A percentile compares a stretch with the other conserved stretches of the same genome.
These are phyloP conservation scores for Minunthozetes semirufus DNA, from an alignment of 2,888 invertebrate species.

Conservation along the genomic window DNA sequence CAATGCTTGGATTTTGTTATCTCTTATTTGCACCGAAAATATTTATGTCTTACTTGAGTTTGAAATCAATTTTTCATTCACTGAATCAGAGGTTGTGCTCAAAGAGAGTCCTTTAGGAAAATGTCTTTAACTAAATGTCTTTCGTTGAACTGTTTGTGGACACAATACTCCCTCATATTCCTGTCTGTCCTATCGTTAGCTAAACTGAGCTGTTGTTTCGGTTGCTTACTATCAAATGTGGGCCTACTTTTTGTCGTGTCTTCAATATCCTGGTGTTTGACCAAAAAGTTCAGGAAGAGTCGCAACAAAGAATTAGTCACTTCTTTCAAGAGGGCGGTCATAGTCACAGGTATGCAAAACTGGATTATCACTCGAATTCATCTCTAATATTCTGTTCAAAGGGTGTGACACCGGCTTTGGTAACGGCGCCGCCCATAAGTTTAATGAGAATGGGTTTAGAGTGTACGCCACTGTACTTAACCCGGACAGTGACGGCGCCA, in stretches of 20 bases:
- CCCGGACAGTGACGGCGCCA: conserved; percentile 29
- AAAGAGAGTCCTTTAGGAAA: not conserved
- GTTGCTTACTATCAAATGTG: not conserved
- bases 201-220: conserved; percentile 14
- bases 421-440: conserved; percentile 6
- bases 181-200: not conserved
- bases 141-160: not conserved
- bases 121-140: conserved; percentile 4
- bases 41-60: not conserved
- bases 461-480: conserved; percentile 36
- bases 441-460: conserved; percentile 31
- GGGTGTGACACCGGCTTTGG: conserved; percentile 38
- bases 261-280: not conserved
- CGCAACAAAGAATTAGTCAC: not conserved
- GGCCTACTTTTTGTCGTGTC: not conserved
- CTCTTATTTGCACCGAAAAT: too few species aligned
- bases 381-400: conserved; percentile 25
- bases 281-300: not conserved
- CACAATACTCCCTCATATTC: not conserved
- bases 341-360: not conserved
- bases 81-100: not conserved
- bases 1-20: too few species aligned
- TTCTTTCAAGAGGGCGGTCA: conserved; percentile 5
- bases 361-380: not conserved
- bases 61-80: not conserved